Evolutionary conservation across 2,113 vertebrate genomes (phyloP).

Genomic region (Climacteris rufus): DNA sequence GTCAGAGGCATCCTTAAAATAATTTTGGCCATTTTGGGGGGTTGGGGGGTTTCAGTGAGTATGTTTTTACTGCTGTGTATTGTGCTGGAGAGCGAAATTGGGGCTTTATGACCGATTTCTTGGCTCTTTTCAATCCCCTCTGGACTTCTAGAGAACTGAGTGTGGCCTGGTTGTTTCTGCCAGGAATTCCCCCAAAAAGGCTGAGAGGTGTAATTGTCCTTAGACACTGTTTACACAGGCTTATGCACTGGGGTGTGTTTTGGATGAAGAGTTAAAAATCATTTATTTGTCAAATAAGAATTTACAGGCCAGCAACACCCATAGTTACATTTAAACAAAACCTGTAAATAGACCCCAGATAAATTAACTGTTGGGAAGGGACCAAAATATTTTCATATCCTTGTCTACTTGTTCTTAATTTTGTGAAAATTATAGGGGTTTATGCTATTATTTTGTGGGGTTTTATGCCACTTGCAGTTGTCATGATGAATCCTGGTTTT

Average conservation of each 20-base stretch:
- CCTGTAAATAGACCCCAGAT: background rate
- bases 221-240: background rate
- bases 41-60: too few relatives aligned
- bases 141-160: background rate
- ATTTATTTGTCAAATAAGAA: background rate
- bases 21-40: background rate
- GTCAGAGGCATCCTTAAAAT: slow-evolving; percentile 60
- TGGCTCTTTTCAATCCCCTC: background rate
- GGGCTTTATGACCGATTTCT: background rate
- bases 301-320: background rate
- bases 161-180: background rate
- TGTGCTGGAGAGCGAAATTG: background rate
- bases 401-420: background rate
- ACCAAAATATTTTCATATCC: background rate
- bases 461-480: background rate
- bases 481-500: background rate
- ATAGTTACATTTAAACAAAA: background rate
- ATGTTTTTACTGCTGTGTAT: background rate
- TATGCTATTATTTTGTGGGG: background rate
- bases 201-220: background rate
- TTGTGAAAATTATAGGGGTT: background rate
- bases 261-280: background rate
- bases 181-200: background rate
- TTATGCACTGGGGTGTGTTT: background rate
- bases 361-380: background rate